Conservation (phyloP, 30 jellyfish, hydroid and myxozoan species). For the Turritopsis rubra region DNA sequence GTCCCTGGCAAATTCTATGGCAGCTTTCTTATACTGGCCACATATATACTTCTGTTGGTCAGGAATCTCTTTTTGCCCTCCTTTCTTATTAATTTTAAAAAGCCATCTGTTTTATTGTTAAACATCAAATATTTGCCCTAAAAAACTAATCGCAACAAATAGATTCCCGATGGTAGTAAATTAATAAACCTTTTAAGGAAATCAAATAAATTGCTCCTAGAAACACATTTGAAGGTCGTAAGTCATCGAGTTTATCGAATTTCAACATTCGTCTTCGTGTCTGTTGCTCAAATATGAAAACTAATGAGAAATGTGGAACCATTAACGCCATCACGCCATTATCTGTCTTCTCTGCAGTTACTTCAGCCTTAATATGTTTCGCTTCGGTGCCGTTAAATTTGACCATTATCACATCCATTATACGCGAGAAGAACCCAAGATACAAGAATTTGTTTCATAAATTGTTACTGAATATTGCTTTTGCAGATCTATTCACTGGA, state of each 20-base stretch:
- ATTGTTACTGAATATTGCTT: not conserved
- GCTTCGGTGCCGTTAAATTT: slow-evolving; percentile 29
- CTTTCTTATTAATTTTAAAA: not conserved
- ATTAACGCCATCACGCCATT: slow-evolving; percentile 27
- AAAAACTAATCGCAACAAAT: not conserved
- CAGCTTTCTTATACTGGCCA: too few relatives aligned
- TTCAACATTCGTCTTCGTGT: too few relatives aligned
- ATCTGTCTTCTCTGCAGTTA: slow-evolving; percentile 9
- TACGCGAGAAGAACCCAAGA: slow-evolving; percentile 31
- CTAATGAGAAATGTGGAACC: slow-evolving; percentile 39
- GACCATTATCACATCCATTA: not conserved
- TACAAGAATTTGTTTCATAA: slow-evolving; percentile 1
- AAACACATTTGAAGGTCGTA: not conserved
- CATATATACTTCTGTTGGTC: not conserved
- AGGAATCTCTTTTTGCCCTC: not conserved
- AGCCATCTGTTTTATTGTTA: not conserved
- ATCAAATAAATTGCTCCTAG: not conserved
- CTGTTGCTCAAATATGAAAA: not conserved
- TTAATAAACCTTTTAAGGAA: not conserved
- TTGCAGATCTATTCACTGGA: not conserved
- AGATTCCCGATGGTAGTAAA: not conserved
- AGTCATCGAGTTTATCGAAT: not conserved
- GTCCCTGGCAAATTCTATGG: not conserved
- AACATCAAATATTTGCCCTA: not conserved
- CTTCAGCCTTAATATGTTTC: not conserved